phyloP scores from a whole-genome alignment of 2,797 vertebrate species.

The Aphelocoma californica region DNA sequence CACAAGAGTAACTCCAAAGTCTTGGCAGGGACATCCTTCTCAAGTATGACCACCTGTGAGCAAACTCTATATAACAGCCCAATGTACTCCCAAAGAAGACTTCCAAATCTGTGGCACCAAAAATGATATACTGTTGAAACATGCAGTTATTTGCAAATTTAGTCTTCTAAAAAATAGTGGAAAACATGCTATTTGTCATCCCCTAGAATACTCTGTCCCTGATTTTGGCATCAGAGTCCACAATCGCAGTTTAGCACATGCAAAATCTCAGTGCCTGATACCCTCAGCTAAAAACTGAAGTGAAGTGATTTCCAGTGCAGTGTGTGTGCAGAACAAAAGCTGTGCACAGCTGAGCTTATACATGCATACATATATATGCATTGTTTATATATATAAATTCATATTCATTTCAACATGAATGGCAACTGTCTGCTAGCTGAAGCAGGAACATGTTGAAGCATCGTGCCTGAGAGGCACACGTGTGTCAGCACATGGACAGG shows the following conservation, averaged over 20 bases:
- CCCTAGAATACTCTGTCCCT: neutral
- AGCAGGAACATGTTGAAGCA: neutral
- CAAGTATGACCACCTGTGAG: neutral
- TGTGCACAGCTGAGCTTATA: neutral
- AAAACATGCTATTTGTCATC: neutral
- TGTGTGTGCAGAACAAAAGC: neutral
- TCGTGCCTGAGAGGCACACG: accelerated
- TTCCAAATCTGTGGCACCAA: neutral
- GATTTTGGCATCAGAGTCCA: neutral
- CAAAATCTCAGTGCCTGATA: neutral
- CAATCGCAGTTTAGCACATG: neutral
- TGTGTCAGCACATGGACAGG: neutral
- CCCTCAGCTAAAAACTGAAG: neutral
- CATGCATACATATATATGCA: neutral
- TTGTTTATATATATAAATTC: neutral
- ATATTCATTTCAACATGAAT: neutral
- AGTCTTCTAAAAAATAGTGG: neutral
- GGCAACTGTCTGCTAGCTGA: neutral
- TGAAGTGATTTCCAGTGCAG: neutral
- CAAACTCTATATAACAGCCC: neutral
- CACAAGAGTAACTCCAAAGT: neutral
- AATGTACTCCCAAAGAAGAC: neutral
- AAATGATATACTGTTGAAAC: neutral
- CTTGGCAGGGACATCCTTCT: neutral
- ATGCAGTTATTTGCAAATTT: neutral